A percentile compares a stretch with the other conserved stretches of the same genome.
These are phyloP conservation scores for Crotalus horridus DNA, from an alignment of 2,113 vertebrate genomes.

Conservation along the genomic window DNA sequence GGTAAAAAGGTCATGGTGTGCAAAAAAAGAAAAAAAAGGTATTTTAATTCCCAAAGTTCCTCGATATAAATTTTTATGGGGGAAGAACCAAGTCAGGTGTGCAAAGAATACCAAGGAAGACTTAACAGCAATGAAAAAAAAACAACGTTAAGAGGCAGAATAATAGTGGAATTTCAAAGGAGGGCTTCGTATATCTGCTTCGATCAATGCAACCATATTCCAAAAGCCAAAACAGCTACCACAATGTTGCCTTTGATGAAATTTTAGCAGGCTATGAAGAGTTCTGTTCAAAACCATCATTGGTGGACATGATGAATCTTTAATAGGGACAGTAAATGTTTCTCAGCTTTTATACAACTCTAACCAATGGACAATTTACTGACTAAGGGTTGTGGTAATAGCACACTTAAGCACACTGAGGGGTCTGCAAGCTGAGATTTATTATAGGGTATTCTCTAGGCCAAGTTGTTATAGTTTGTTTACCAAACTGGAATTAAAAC, in stretches of 20 bases:
- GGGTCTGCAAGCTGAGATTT: not conserved
- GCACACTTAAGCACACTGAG: not conserved
- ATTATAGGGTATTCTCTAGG: not conserved
- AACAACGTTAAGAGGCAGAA: not conserved
- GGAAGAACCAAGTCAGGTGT: not conserved
- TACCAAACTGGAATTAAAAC: not conserved
- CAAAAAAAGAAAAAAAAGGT: not conserved
- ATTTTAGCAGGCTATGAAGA: not conserved
- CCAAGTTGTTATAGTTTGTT: not conserved
- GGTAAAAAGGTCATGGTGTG: not conserved
- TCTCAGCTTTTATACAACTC: not conserved
- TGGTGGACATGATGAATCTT: not conserved
- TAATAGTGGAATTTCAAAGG: not conserved
- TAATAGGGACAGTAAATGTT: not conserved
- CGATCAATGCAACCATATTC: not conserved
- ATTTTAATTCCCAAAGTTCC: conserved; percentile 3
- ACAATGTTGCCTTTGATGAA: not conserved
- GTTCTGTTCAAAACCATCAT: not conserved
- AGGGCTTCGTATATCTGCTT: not conserved
- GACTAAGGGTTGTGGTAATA: not conserved
- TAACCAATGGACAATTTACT: not conserved
- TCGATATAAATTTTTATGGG: not conserved
- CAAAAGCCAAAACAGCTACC: not conserved
- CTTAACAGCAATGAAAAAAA: not conserved
- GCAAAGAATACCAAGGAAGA: conserved; percentile 17